Conservation (phyloP, 2,113 vertebrate genomes). For the Saccopteryx bilineata region DNA sequence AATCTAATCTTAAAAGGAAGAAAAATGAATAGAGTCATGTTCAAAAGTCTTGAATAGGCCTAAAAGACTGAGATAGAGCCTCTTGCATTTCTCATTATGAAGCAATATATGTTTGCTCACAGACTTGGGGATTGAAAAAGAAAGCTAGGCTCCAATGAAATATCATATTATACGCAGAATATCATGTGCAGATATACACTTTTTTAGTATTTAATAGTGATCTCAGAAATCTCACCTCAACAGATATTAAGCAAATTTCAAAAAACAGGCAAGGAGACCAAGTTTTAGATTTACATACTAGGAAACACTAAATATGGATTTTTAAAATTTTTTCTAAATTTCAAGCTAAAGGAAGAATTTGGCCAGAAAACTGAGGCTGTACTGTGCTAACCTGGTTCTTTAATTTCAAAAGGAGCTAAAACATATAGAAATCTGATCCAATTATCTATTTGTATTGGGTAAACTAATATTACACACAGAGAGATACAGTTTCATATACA, state of each 20-base stretch:
- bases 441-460: neutral
- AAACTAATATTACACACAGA: neutral
- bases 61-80: neutral
- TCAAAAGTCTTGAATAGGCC: conserved; percentile 5
- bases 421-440: neutral
- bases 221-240: neutral
- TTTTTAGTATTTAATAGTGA: neutral
- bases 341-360: neutral
- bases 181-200: neutral
- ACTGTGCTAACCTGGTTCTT: neutral
- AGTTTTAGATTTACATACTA: neutral
- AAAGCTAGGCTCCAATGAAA: neutral
- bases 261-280: neutral
- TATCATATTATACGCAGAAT: neutral
- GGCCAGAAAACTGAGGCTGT: neutral
- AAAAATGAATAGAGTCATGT: conserved; percentile 63
- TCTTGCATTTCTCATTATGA: neutral
- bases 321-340: neutral
- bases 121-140: neutral
- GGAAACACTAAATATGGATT: neutral
- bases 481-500: neutral
- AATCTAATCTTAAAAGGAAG: conserved; percentile 54
- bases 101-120: conserved; percentile 25
- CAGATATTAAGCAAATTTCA: neutral
- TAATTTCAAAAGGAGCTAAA: neutral